These are phyloP conservation scores for Numenius arquata DNA, from an alignment of 2,113 vertebrate species.

Conservation along the genomic window DNA sequence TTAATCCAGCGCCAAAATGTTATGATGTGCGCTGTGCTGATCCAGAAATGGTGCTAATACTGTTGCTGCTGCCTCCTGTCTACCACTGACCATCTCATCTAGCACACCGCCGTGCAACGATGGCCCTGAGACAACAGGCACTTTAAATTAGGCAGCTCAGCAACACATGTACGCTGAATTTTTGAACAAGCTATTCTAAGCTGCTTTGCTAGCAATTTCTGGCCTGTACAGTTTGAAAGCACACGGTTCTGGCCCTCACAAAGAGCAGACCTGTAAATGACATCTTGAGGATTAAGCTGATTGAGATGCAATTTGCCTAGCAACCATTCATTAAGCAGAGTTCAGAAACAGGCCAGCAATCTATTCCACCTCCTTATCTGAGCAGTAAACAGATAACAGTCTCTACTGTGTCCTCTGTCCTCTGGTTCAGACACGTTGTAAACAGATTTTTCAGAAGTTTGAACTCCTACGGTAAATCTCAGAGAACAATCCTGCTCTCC, in stretches of 20 bases:
- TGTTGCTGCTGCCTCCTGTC: slow-evolving; percentile 33
- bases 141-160: slow-evolving; percentile 44
- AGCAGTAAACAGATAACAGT: slow-evolving; percentile 82
- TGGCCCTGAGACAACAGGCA: not conserved
- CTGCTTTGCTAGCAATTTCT: slow-evolving; percentile 65
- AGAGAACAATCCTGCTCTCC: slow-evolving; percentile 36
- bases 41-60: slow-evolving; percentile 1
- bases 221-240: slow-evolving; percentile 45
- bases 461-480: slow-evolving; percentile 61
- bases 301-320: slow-evolving; percentile 83
- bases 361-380: slow-evolving; percentile 82
- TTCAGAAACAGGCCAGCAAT: slow-evolving; percentile 82
- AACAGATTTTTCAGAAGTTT: slow-evolving; percentile 76
- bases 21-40: not conserved
- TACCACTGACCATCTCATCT: not conserved
- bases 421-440: slow-evolving; percentile 69
- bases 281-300: slow-evolving; percentile 84
- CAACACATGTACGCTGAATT: slow-evolving; percentile 39
- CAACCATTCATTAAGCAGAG: slow-evolving; percentile 81
- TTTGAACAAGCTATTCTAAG: slow-evolving; percentile 49
- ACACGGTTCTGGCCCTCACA: slow-evolving; percentile 63
- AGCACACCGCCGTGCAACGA: not conserved
- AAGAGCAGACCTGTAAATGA: slow-evolving; percentile 81
- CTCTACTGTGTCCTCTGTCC: slow-evolving; percentile 73
- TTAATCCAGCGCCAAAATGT: slow-evolving; percentile 38